phyloP scores from a whole-genome alignment of 1,140 invertebrate species.

The Phocides pigmalion region DNA sequence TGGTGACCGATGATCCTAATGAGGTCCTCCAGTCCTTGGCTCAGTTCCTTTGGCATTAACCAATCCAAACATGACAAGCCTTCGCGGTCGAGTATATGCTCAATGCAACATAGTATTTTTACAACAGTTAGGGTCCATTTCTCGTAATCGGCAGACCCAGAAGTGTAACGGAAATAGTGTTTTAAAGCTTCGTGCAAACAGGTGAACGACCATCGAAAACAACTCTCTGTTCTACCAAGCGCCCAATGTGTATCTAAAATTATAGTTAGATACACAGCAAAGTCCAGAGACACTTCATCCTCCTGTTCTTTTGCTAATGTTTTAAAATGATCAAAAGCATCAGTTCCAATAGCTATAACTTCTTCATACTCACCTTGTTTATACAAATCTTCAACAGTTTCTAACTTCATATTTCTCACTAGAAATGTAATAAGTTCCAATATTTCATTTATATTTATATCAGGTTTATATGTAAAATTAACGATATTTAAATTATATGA shows the following conservation, averaged over 20 bases:
- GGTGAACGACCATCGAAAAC: constrained; percentile 90
- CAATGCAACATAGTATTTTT: constrained; percentile 87
- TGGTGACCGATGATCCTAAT: constrained; percentile 90
- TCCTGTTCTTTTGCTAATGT: constrained; percentile 67
- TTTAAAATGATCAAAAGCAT: constrained; percentile 85
- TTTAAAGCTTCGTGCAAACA: constrained; percentile 87
- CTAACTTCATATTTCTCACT: constrained; percentile 78
- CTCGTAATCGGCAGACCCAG: constrained; percentile 82
- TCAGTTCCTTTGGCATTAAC: constrained; percentile 82
- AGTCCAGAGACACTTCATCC: constrained; percentile 80
- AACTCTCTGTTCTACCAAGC: constrained; percentile 84
- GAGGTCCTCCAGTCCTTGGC: constrained; percentile 90
- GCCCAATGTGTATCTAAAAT: constrained; percentile 90
- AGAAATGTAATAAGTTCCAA: constrained; percentile 69
- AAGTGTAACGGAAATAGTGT: constrained; percentile 83
- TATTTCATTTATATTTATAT: constrained; percentile 68
- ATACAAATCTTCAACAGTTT: constrained; percentile 85
- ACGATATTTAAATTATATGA: constrained; percentile 58
- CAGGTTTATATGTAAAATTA: constrained; percentile 74
- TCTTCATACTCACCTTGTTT: constrained; percentile 86
- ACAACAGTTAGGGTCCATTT: constrained; percentile 87
- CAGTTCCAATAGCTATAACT: constrained; percentile 86
- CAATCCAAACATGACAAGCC: constrained; percentile 81
- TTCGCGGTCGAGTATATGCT: constrained; percentile 86
- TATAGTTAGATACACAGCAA: constrained; percentile 84